phyloP scores from a whole-genome alignment of 2,113 vertebrate species.

The Odontophorus gujanensis region DNA sequence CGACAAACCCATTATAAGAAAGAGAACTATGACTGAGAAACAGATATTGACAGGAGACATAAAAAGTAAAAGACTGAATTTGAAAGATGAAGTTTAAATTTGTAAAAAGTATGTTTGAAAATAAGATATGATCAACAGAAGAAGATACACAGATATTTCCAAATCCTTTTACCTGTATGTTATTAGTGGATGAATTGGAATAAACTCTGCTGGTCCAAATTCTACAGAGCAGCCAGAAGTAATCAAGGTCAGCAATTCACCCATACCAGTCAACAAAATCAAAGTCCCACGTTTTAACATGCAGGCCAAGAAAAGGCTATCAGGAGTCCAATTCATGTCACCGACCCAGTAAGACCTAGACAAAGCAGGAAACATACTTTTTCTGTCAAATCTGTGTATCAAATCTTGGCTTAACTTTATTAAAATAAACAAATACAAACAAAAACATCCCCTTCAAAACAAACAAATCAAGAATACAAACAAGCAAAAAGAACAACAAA shows the following conservation, averaged over 20 bases:
- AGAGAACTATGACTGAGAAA: constrained; percentile 77
- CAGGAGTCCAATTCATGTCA: constrained; percentile 88
- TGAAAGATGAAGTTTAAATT: constrained; percentile 42
- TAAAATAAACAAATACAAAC: background rate
- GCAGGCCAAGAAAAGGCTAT: constrained; percentile 90
- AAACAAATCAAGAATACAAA: background rate
- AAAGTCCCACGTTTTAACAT: constrained; percentile 93
- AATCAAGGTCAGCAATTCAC: constrained; percentile 86
- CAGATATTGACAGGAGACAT: constrained; percentile 63
- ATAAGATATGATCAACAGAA: background rate
- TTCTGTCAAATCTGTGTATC: background rate
- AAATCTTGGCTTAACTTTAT: background rate
- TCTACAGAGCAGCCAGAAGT: constrained; percentile 91
- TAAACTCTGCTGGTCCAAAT: constrained; percentile 94
- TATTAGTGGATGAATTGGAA: constrained; percentile 93
- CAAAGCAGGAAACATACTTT: background rate
- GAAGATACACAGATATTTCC: background rate
- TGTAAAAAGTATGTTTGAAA: constrained; percentile 26
- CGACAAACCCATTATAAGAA: constrained; percentile 75
- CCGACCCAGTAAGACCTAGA: constrained; percentile 95
- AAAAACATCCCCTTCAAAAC: background rate
- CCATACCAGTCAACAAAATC: constrained; percentile 87
- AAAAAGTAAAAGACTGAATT: constrained; percentile 55
- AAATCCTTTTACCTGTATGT: constrained; percentile 84
- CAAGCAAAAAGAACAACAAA: background rate